These are phyloP conservation scores for Sciurus niger DNA, from an alignment of 2,113 vertebrate species.

Conservation along the genomic window DNA sequence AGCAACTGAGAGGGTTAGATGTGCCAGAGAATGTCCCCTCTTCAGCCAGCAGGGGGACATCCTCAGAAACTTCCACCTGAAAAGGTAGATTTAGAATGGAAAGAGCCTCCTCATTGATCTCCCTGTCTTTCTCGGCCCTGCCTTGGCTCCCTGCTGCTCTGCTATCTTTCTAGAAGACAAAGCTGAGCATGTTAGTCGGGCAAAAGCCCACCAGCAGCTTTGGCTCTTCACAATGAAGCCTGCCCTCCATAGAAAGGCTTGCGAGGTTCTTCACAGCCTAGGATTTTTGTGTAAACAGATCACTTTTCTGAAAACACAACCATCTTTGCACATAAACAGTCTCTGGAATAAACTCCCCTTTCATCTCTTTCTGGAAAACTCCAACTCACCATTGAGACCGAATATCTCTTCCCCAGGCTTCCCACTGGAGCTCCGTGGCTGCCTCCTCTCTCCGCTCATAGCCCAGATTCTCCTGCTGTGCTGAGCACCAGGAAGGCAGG, in stretches of 20 bases:
- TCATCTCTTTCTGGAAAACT: background rate
- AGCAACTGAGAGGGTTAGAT: fast-evolving
- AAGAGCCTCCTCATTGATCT: background rate
- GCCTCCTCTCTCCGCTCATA: background rate
- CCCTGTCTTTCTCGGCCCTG: background rate
- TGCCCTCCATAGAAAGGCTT: background rate
- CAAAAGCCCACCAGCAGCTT: background rate
- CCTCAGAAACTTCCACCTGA: background rate
- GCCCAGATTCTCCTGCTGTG: background rate
- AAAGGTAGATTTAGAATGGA: background rate
- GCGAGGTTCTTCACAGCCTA: fast-evolving
- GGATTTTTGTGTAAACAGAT: background rate
- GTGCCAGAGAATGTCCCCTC: fast-evolving
- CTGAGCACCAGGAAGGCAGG: background rate
- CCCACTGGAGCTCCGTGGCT: background rate
- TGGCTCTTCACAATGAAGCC: background rate
- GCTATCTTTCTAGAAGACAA: background rate
- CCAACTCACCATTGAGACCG: background rate
- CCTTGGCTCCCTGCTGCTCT: background rate
- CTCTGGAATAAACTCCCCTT: background rate
- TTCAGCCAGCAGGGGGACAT: background rate
- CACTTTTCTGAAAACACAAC: background rate
- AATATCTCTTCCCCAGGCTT: background rate
- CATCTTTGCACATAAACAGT: background rate
- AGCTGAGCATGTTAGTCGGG: background rate